Conservation (phyloP, 2,797 vertebrate genomes). For the Lagodon rhomboides region DNA sequence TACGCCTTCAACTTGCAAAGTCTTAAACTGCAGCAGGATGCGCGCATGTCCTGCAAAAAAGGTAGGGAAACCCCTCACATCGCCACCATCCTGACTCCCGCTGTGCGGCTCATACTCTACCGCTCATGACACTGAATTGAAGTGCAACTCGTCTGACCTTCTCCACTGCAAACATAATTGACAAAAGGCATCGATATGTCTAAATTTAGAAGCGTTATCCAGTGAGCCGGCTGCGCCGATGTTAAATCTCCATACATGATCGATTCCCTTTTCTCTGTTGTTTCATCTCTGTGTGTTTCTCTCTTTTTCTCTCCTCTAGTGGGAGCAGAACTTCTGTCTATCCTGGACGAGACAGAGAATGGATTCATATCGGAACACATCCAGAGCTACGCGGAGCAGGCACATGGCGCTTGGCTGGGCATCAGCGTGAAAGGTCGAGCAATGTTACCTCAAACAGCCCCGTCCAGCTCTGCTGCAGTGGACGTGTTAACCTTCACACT, state of each 20-base stretch:
- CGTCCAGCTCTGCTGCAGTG: neutral
- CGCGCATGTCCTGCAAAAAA: conserved; percentile 89
- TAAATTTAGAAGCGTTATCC: conserved; percentile 53
- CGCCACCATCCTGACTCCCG: neutral
- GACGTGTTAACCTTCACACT: conserved; percentile 25
- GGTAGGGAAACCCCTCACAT: conserved; percentile 76
- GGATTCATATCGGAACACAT: conserved; percentile 97
- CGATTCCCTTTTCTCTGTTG: conserved; percentile 20
- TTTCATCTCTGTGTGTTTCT: conserved; percentile 20
- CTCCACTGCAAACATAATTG: conserved; percentile 23
- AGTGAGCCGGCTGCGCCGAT: conserved; percentile 11
- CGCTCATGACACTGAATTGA: conserved; percentile 7
- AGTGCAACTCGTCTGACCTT: conserved; percentile 41
- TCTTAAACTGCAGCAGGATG: conserved; percentile 90
- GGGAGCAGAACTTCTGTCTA: conserved; percentile 92
- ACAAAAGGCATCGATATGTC: conserved; percentile 49
- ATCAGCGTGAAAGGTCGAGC: conserved; percentile 93
- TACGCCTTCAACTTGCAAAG: conserved; percentile 96
- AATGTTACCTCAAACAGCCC: conserved; percentile 48
- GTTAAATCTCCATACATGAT: conserved; percentile 17
- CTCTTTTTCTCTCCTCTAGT: conserved; percentile 74
- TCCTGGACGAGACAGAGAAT: conserved; percentile 95
- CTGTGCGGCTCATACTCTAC: neutral
- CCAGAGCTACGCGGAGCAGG: conserved; percentile 89
- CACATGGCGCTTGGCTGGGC: conserved; percentile 95